Conservation (phyloP, 2,888 invertebrate genomes). For the Lithodes maja region DNA sequence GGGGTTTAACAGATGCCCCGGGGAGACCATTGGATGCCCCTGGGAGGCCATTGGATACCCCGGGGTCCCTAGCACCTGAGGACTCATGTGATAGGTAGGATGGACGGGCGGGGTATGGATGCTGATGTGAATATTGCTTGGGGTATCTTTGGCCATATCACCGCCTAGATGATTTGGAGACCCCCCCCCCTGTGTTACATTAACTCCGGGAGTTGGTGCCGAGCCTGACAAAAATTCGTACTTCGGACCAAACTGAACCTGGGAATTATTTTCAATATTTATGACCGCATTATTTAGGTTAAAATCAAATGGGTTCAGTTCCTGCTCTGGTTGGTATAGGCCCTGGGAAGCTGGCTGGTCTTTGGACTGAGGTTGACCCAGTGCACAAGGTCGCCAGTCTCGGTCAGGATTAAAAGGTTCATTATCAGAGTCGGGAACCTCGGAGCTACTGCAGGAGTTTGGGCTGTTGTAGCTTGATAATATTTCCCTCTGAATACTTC, state of each 20-base stretch:
- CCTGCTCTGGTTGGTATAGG: background rate
- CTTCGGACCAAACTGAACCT: conserved; percentile 21
- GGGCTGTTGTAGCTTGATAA: no score
- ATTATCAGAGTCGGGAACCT: background rate
- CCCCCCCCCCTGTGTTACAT: background rate
- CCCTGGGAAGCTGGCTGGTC: background rate
- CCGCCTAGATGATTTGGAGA: background rate
- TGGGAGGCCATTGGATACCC: background rate
- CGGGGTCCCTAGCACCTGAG: background rate
- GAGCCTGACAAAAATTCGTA: background rate
- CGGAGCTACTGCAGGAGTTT: no score
- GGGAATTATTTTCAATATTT: background rate
- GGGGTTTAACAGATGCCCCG: background rate
- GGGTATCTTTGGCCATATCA: background rate
- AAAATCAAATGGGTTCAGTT: background rate
- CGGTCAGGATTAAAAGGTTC: background rate
- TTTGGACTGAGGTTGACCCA: background rate
- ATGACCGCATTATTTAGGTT: background rate
- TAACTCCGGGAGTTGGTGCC: background rate
- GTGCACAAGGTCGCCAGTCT: background rate
- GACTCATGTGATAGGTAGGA: background rate
- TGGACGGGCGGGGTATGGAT: conserved; percentile 5
- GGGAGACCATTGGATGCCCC: background rate
- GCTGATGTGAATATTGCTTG: background rate
- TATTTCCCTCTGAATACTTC: no score